A percentile compares a stretch with the other conserved stretches of the same genome.
Conservation (phyloP, 2,888 invertebrate species). For the Cacoxenus indagator region DNA sequence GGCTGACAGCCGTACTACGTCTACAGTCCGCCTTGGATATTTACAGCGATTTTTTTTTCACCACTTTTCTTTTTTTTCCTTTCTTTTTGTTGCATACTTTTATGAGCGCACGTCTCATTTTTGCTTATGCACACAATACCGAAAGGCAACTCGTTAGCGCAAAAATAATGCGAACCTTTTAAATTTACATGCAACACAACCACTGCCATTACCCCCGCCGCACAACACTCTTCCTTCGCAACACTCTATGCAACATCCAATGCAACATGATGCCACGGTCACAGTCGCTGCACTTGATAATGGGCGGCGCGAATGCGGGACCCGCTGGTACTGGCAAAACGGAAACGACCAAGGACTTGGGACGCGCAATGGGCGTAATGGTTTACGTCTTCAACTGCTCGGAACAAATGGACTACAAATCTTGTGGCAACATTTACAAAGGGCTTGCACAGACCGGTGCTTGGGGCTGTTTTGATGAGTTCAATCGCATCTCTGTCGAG, state of each 20-base stretch:
- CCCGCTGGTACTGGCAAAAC: conserved; percentile 98
- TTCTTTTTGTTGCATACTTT: conserved; percentile 6
- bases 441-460: conserved; percentile 94
- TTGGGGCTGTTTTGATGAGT: conserved; percentile 99
- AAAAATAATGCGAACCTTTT: conserved; percentile 28
- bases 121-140: background rate
- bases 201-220: too few species aligned
- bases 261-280: background rate
- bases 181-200: conserved; percentile 55
- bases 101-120: background rate
- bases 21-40: background rate
- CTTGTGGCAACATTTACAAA: conserved; percentile 96
- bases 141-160: conserved; percentile 11
- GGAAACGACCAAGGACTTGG: conserved; percentile 97
- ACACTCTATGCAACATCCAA: background rate
- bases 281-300: conserved; percentile 87
- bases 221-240: background rate
- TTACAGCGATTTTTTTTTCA: conserved; percentile 7
- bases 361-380: conserved; percentile 96
- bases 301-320: conserved; percentile 97
- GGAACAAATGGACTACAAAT: conserved; percentile 98
- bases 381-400: conserved; percentile 98
- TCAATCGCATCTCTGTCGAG: conserved; percentile 96
- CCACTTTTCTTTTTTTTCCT: too few species aligned
- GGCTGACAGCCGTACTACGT: too few species aligned